A percentile compares a stretch with the other conserved stretches of the same genome.
These are phyloP conservation scores for Drosophila novamexicana DNA, from an alignment of 1,140 invertebrate species.

Conservation along the genomic window DNA sequence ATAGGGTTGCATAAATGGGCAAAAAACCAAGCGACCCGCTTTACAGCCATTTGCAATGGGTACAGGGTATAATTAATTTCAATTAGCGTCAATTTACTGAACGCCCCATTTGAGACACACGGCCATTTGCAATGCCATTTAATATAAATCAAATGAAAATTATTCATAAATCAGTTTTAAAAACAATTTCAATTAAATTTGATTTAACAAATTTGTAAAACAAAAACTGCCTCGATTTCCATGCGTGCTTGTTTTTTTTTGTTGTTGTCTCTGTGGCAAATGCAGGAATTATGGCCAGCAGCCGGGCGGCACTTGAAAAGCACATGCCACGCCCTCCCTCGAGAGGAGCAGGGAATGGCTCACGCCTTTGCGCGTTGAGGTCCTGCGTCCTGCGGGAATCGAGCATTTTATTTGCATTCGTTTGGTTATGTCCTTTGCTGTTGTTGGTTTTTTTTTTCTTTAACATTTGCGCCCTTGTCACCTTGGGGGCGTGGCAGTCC, in stretches of 20 bases:
- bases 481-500: constrained; percentile 14
- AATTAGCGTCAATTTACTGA: constrained; percentile 74
- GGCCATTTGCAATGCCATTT: constrained; percentile 11
- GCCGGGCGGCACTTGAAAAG: constrained; percentile 54
- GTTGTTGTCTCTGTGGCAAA: constrained; percentile 17
- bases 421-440: constrained; percentile 23
- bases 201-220: neutral
- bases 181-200: constrained; percentile 26
- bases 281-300: constrained; percentile 44
- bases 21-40: neutral
- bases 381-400: constrained; percentile 26
- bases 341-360: neutral
- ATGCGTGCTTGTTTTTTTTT: too few relatives aligned
- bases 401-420: constrained; percentile 42
- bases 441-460: neutral
- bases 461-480: neutral
- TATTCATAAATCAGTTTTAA: constrained; percentile 18
- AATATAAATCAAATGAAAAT: constrained; percentile 10
- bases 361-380: neutral
- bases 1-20: too few relatives aligned
- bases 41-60: neutral
- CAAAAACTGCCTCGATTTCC: neutral
- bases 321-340: constrained; percentile 52
- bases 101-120: constrained; percentile 28
- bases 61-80: constrained; percentile 65